A percentile compares a stretch with the other conserved stretches of the same genome.
Evolutionary conservation across 2,113 vertebrate species (phyloP).

Genomic region (Gymnocephalus cernua): DNA sequence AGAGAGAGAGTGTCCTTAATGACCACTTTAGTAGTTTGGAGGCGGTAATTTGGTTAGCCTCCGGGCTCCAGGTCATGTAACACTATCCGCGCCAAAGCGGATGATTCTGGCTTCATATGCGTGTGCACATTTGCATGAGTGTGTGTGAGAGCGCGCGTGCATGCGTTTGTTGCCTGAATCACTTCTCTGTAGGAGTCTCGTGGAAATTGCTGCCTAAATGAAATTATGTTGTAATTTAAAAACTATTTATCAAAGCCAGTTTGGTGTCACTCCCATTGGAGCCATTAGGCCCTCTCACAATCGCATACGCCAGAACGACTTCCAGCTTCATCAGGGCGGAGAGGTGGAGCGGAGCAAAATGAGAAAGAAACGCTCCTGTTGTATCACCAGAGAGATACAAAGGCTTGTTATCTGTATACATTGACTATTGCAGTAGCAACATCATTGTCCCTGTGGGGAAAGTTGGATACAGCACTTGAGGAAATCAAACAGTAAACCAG

Average conservation of each 20-base stretch:
- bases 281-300: constrained; percentile 77
- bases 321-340: constrained; percentile 40
- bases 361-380: constrained; percentile 1
- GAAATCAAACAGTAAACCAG: not conserved
- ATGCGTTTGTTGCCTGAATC: constrained; percentile 65
- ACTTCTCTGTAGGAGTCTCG: constrained; percentile 82
- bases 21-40: constrained; percentile 87
- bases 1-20: constrained; percentile 80
- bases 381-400: constrained; percentile 9
- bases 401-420: not conserved
- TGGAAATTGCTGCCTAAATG: constrained; percentile 86
- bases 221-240: constrained; percentile 89
- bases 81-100: constrained; percentile 79
- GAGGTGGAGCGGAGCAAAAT: constrained; percentile 16
- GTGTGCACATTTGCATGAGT: constrained; percentile 56
- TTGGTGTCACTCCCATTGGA: constrained; percentile 84
- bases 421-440: not conserved
- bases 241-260: constrained; percentile 88
- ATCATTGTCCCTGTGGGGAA: not conserved
- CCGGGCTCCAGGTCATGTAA: constrained; percentile 85
- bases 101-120: constrained; percentile 58
- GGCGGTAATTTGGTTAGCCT: constrained; percentile 84
- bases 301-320: constrained; percentile 67
- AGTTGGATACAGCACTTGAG: not conserved
- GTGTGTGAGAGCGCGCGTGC: constrained; percentile 39